phyloP scores from a whole-genome alignment of 2,113 vertebrate species.

The Oncorhynchus tshawytscha region DNA sequence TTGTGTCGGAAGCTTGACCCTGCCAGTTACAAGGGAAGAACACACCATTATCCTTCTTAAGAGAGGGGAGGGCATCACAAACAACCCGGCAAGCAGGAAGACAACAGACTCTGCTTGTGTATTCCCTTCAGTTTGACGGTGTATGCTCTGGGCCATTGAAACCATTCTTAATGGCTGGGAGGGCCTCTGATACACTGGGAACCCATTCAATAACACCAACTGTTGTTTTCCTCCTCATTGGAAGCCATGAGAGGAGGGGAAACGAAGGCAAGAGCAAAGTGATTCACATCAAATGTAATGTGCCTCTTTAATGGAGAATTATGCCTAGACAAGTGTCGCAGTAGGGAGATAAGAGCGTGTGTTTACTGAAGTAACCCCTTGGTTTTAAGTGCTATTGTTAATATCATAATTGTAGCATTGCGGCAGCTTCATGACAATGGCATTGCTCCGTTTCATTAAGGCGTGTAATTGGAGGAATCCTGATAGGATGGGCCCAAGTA shows the following conservation, averaged over 20 bases:
- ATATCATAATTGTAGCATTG: constrained; percentile 81
- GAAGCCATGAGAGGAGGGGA: constrained; percentile 1
- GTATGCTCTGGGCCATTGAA: constrained; percentile 24
- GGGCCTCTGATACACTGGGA: constrained; percentile 44
- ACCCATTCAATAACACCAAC: constrained; percentile 52
- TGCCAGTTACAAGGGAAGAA: constrained; percentile 77
- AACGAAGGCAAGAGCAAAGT: constrained; percentile 48
- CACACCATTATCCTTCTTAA: constrained; percentile 80
- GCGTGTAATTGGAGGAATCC: constrained; percentile 82
- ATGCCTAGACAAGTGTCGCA: constrained; percentile 69
- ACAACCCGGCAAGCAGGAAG: constrained; percentile 23
- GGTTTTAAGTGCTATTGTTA: constrained; percentile 80
- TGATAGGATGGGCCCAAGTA: constrained; percentile 80
- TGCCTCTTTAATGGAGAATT: constrained; percentile 68
- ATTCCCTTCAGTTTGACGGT: constrained; percentile 32
- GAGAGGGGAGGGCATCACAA: constrained; percentile 65
- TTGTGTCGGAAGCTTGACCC: constrained; percentile 96
- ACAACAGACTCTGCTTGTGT: constrained; percentile 38
- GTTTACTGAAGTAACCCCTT: constrained; percentile 76
- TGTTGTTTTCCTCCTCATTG: constrained; percentile 47
- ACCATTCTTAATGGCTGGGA: constrained; percentile 38
- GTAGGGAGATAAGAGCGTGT: constrained; percentile 71
- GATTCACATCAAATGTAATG: constrained; percentile 70
- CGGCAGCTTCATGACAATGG: constrained; percentile 70
- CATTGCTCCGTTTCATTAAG: constrained; percentile 78